Base-by-base conservation (phyloP, 2,113 vertebrate species). In the Channa argus region DNA sequence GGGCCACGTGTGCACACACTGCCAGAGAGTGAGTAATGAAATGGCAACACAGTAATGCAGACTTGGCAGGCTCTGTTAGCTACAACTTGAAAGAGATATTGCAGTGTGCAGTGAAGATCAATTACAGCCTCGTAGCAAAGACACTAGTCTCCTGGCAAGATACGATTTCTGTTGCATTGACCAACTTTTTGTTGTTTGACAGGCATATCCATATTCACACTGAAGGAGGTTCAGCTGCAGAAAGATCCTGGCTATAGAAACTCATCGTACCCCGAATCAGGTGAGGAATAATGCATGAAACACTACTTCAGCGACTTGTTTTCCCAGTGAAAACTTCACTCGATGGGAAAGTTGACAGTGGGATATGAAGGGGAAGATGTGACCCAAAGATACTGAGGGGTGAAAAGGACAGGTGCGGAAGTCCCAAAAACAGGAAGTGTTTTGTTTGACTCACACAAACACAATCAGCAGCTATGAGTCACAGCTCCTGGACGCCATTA, bases 221-320 rank as follows among this genome's bases (percentile, higher is more conserved):
- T 97, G 95, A 98, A 96, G 95, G 97, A 98, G 90, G 95, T 98
- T 91, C 96, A 97, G 36, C 84, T 98, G 90, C 97, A 98, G 91
- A 97, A 95, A 93, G 97, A 98, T 88, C 97, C 96, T 15, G 97
- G 97, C 91, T 98, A 97, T 94, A 94, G 97, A 93, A 98, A 96
- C 94, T 96, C 97, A 63, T 95, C 96, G 62, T 97, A 97, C 86
- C 96, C 96, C 37, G 97, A 98, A 89, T 96, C 96, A 92, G 97
- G 97, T 98, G 93, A 88, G 74, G 58, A 71, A 44, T 34, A 33
- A 56, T 8, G 12, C 10, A 45, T n/a, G 53, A 46, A 9, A 50
- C 4, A 5, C 34, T 8, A 10, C 15, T 43, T 8, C 15, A 59
- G 60, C 45, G 1, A 24, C 24, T 24, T 24, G 24, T 24, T 24